These are phyloP conservation scores for Tyto alba DNA, from an alignment of 2,113 vertebrate species.

Conservation along the genomic window DNA sequence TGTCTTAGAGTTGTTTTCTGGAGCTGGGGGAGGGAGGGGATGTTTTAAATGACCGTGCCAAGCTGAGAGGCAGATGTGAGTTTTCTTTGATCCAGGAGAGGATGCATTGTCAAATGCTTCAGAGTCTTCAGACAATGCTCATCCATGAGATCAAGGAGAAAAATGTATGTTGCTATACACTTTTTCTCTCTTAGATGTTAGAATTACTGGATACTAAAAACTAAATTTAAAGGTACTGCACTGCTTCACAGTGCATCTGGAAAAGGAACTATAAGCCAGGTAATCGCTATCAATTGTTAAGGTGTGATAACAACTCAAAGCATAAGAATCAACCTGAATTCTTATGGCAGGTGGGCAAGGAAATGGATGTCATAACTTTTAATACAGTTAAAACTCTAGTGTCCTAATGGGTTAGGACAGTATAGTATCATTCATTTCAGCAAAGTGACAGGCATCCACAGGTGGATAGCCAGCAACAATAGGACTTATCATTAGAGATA, in stretches of 20 bases:
- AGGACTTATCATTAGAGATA: neutral
- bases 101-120: slow-evolving; percentile 15
- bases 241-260: slow-evolving; percentile 50
- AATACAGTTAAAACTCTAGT: slow-evolving; percentile 39
- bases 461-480: neutral
- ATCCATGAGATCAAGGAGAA: slow-evolving; percentile 38
- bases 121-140: slow-evolving; percentile 47
- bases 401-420: slow-evolving; percentile 38
- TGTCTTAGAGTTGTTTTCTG: slow-evolving; percentile 24
- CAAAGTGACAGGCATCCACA: slow-evolving; percentile 34
- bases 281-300: slow-evolving; percentile 29
- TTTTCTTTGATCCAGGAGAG: slow-evolving; percentile 53
- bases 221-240: slow-evolving; percentile 27
- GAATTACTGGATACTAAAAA: slow-evolving; percentile 60
- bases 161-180: neutral
- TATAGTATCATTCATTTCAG: slow-evolving; percentile 16
- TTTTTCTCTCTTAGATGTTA: slow-evolving; percentile 62
- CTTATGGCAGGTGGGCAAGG: neutral
- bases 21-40: neutral
- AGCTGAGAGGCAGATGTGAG: slow-evolving; percentile 56
- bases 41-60: slow-evolving; percentile 32
- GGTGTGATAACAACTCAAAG: slow-evolving; percentile 44
- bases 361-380: slow-evolving; percentile 8
- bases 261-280: slow-evolving; percentile 45
- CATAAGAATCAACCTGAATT: slow-evolving; percentile 8